Base-by-base conservation (phyloP, 23 tunicate species). In the Corella eumyota region DNA sequence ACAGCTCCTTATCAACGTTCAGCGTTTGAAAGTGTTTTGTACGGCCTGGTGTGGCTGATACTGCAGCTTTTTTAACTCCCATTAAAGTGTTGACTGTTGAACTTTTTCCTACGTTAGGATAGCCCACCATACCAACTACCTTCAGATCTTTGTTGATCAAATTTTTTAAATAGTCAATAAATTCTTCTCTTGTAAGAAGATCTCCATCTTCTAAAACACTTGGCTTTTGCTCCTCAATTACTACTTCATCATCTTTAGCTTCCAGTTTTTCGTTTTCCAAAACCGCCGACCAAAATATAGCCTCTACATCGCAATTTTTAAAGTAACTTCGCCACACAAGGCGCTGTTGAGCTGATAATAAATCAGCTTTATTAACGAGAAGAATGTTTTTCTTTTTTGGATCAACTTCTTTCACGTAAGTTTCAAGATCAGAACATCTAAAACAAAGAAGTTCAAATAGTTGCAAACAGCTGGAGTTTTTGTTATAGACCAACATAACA, bases 51-150 rank as follows among this genome's bases (percentile, higher is more conserved):
- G 98, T 92, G 6, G 98, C 98, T n/a, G 98, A 92, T 3, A 92
- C 98, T 3, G 98, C 78, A 6, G 66, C 87, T 44, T 69, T 68
- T 56, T 92, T 92, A 7, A 74, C 51, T 25, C 80, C 81, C 62
- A 92, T 32, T 50, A 92, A 30, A 6, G 91, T 83, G 55, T 92
- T 92, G 0, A 92, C 80, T 0, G 92, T 70, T 34, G 92, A 81
- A 55, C 92, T 81, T 62, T 92, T 92, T 13, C 98, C 98, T n/a
- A 92, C 98, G 46, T 92, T 92, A 15, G 98, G 98, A 31, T 92
- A 92, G 13, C 98, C 98, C 30, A 92, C 91, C 98, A 92, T 92
- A n/a, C 98, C 98, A n/a, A 92, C 54, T 17, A 84, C 81, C 44
- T 56, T 63, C 27, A 36, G 34, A 7, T 60, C 40, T 22, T 70